Base-by-base conservation (phyloP, 2,113 vertebrate genomes). In the Tachuris rubrigastra region DNA sequence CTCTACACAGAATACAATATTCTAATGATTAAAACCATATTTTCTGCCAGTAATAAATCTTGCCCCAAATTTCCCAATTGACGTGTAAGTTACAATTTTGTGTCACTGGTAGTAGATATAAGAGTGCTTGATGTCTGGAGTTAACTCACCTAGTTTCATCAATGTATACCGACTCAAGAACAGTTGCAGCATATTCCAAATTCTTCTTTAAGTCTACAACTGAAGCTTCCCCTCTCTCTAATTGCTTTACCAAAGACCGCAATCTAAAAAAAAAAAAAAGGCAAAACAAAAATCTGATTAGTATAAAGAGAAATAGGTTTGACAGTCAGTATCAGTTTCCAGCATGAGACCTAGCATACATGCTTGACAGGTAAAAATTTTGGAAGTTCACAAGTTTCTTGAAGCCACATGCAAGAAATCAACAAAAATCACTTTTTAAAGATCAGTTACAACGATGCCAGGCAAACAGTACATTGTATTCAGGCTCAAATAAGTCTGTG, bases 171-270 rank as follows among this genome's bases (percentile, higher is more conserved):
- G 99, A 99, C 95, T 99, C 99, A 79, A 99, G 98, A 87, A 99
- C 99, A 11, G 98, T 98, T 0, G 99, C 99, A 6, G 99, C 99
- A 98, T 99, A 99, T 95, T 99, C 99, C 33, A 99, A 98, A 97
- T 99, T 99, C 98, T 99, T 99, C 98, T 99, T 99, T 52, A 99
- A 98, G 94, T 99, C 99, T 33, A 98, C 98, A 41, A 99, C 98
- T 2, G 99, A 99, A 82, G 99, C 99, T 94, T 99, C 99, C 25
- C 99, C 99, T 97, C 99, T 98, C 90, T 99, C 99, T 95, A 99
- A 96, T 30, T 99, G 99, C 87, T 99, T 99, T 90, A 99, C 98
- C 98, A 99, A 98, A 97, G 99, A 99, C 79, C 99, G 96, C 90
- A 99, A 98, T 95, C 99, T 99, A 86, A 93, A 79, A 89, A 90